Percentiles rank a stretch among this genome's conserved stretches.
Conservation (phyloP, 1,140 invertebrate species). For the Aleiodes sp. region DNA sequence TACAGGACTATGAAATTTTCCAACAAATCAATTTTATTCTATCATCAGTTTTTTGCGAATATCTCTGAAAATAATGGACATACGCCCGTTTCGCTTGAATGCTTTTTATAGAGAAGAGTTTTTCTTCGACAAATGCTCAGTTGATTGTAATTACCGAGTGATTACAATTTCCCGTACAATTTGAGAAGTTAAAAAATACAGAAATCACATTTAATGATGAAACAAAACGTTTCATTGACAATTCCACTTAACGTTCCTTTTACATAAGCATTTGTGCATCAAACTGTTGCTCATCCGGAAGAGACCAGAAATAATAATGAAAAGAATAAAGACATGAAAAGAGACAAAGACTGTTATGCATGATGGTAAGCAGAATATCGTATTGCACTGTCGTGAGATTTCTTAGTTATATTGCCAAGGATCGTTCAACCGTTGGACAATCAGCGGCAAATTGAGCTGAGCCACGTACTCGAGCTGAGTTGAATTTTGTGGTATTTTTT, state of each 20-base stretch:
- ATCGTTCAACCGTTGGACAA: background rate
- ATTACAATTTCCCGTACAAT: background rate
- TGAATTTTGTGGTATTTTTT: too few relatives aligned
- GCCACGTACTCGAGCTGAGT: background rate
- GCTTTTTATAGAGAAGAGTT: too few relatives aligned
- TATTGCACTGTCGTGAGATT: background rate
- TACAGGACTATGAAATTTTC: too few relatives aligned
- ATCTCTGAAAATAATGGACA: too few relatives aligned
- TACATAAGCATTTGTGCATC: background rate
- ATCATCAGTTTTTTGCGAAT: too few relatives aligned
- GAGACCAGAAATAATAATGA: too few relatives aligned
- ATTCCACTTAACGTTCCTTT: too few relatives aligned
- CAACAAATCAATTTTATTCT: too few relatives aligned
- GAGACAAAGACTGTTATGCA: background rate
- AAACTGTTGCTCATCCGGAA: slow-evolving; percentile 3
- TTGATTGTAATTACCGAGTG: background rate
- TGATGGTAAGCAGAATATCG: background rate
- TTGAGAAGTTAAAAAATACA: background rate
- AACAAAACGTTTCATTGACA: background rate
- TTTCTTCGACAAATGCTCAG: background rate
- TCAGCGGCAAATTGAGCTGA: slow-evolving; percentile 7
- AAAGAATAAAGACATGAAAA: too few relatives aligned
- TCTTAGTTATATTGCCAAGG: background rate
- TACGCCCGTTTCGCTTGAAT: too few relatives aligned
- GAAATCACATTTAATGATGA: background rate